phyloP scores from a whole-genome alignment of 2,113 vertebrate genomes.

The Oncorhynchus masou region DNA sequence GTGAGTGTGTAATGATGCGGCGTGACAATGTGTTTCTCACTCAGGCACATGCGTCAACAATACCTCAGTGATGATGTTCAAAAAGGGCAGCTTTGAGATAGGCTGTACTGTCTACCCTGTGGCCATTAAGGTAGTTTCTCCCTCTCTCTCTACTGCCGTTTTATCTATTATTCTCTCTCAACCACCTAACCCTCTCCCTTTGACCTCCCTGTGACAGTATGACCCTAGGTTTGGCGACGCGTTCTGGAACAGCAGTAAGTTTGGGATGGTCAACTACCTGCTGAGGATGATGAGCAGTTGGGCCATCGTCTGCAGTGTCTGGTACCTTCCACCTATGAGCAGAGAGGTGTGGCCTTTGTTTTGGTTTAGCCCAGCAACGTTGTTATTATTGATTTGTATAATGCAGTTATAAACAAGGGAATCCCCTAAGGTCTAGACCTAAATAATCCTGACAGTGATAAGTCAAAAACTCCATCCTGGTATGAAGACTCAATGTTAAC shows the following conservation, averaged over 20 bases:
- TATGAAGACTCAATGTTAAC: background rate
- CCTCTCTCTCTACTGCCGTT: no score
- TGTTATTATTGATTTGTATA: no score
- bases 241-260: constrained; percentile 8
- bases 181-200: no score
- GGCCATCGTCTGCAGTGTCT: constrained; percentile 5
- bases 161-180: no score
- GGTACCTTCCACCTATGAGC: background rate
- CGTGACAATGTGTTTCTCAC: constrained; percentile 3
- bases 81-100: constrained; percentile 90
- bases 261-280: constrained; percentile 4
- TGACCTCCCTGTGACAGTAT: background rate
- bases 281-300: constrained; percentile 3
- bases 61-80: constrained; percentile 93
- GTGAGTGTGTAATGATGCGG: background rate
- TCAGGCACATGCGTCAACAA: constrained; percentile 91
- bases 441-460: no score
- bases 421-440: no score
- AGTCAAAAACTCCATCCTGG: no score
- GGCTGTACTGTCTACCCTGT: constrained; percentile 59
- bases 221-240: background rate
- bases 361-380: background rate
- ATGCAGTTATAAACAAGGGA: no score
- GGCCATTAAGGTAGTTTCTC: constrained; percentile 82
- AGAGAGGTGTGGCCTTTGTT: background rate